Conservation (phyloP, 35 echinoderm and acorn worm species). For the Amphiura filiformis region DNA sequence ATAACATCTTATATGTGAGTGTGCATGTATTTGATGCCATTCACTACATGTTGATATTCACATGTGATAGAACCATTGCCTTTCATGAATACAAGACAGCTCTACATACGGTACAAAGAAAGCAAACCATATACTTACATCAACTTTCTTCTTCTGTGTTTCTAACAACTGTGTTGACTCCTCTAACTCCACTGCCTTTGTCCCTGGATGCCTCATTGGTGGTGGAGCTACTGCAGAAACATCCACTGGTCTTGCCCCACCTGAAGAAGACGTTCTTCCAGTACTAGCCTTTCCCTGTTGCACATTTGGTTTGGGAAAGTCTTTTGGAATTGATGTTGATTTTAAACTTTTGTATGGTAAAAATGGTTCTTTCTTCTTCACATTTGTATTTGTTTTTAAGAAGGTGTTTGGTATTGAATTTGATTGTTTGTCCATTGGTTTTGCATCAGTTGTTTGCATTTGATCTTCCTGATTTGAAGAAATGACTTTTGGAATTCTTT, state of each 20-base stretch:
- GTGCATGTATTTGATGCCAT: too few species aligned
- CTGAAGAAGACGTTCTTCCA: not conserved
- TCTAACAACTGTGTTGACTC: constrained; percentile 29
- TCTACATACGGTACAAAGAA: too few species aligned
- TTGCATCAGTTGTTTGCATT: not conserved
- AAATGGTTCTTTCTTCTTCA: constrained; percentile 11
- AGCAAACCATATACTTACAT: too few species aligned
- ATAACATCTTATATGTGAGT: too few species aligned
- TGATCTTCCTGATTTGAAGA: not conserved
- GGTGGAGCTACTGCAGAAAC: constrained; percentile 25
- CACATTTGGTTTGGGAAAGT: constrained; percentile 5
- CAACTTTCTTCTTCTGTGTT: constrained; percentile 41
- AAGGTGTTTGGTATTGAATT: constrained; percentile 10
- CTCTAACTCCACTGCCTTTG: constrained; percentile 14
- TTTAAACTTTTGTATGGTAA: constrained; percentile 44
- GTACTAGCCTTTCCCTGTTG: not conserved
- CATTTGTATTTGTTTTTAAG: constrained; percentile 10
- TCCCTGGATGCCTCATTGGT: constrained; percentile 28
- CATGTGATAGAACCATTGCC: too few species aligned
- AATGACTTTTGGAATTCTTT: not conserved
- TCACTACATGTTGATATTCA: too few species aligned
- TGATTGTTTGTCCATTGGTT: not conserved
- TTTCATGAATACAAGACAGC: too few species aligned
- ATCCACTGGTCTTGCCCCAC: not conserved
- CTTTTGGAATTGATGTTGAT: constrained; percentile 29